These are phyloP conservation scores for Daktulosphaira vitifoliae DNA, from an alignment of 1,140 invertebrate genomes.

Conservation along the genomic window DNA sequence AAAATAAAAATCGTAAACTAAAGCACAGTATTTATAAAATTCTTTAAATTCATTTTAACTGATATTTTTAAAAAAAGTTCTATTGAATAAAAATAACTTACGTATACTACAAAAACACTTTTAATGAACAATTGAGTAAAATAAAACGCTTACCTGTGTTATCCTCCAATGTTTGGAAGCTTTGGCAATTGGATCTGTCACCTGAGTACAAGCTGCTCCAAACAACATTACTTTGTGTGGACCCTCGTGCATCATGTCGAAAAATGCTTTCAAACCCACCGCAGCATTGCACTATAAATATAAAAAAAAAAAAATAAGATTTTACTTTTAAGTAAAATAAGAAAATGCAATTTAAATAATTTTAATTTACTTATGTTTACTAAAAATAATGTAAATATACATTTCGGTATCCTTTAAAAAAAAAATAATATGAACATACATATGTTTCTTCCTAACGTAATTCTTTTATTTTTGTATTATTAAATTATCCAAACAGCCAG, in stretches of 20 bases:
- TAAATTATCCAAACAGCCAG: too few relatives aligned
- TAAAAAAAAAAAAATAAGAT: conserved; percentile 35
- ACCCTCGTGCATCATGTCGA: conserved; percentile 93
- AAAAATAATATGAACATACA: background rate
- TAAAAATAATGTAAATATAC: background rate
- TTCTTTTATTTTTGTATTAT: too few relatives aligned
- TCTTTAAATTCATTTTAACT: too few relatives aligned
- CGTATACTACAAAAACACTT: too few relatives aligned
- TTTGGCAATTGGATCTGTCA: conserved; percentile 95
- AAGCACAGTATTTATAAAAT: too few relatives aligned
- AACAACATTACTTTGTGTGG: conserved; percentile 91
- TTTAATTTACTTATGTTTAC: background rate
- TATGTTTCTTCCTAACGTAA: background rate
- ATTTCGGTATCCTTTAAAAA: background rate
- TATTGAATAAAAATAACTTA: too few relatives aligned
- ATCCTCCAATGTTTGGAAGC: conserved; percentile 94
- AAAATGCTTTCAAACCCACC: conserved; percentile 95
- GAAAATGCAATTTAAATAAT: background rate
- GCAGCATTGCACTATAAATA: conserved; percentile 87
- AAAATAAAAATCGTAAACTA: too few relatives aligned
- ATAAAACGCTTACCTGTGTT: conserved; percentile 73
- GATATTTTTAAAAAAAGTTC: too few relatives aligned
- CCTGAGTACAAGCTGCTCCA: conserved; percentile 90
- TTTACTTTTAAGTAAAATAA: background rate
- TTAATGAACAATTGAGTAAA: too few relatives aligned